phyloP scores from a whole-genome alignment of 2,888 invertebrate species.

The Leptinotarsa peninsularis region DNA sequence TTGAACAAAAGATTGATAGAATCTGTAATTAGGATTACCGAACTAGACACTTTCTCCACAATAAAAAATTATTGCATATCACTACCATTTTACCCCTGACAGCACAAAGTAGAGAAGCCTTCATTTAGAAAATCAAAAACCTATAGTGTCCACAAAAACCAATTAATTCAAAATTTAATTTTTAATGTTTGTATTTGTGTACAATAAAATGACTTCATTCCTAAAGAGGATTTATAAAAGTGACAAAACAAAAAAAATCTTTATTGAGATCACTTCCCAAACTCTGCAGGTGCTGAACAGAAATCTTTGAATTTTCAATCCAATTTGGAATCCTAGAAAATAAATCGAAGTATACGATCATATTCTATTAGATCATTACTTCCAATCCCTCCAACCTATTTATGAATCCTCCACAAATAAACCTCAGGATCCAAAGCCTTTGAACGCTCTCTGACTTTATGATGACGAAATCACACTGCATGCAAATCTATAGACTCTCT shows the following conservation, averaged over 20 bases:
- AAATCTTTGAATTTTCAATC: neutral
- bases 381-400: neutral
- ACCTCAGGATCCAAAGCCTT: neutral
- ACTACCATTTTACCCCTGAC: too few relatives aligned
- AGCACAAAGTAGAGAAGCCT: too few relatives aligned
- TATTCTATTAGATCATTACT: neutral
- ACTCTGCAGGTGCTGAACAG: neutral
- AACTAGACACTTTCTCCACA: too few relatives aligned
- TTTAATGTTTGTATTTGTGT: neutral
- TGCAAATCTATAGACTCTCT: conserved; percentile 13
- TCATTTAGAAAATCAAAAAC: too few relatives aligned
- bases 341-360: neutral
- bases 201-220: neutral
- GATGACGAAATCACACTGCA: conserved; percentile 12
- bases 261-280: neutral
- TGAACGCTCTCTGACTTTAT: conserved; percentile 6
- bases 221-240: neutral
- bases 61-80: too few relatives aligned
- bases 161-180: neutral
- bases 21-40: too few relatives aligned
- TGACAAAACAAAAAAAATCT: neutral
- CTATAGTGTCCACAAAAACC: neutral
- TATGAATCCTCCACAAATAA: neutral
- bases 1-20: too few relatives aligned
- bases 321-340: neutral